Conservation (phyloP, 2,888 invertebrate genomes). For the Tolmerus cingulatus region DNA sequence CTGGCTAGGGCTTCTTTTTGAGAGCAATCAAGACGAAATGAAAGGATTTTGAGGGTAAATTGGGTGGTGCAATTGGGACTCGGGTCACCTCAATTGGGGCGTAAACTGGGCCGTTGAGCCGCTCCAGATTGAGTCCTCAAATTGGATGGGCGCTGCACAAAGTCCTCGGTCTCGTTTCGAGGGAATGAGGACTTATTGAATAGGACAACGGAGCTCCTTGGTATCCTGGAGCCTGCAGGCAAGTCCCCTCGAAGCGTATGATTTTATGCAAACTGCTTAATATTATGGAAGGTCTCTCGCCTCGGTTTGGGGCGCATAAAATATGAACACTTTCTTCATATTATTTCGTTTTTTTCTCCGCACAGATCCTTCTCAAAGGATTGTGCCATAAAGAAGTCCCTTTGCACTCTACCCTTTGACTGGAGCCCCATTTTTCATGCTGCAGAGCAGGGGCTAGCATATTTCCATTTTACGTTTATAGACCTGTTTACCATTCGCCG, state of each 20-base stretch:
- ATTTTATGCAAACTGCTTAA: constrained; percentile 35
- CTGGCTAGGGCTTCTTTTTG: background rate
- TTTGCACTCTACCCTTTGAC: constrained; percentile 22
- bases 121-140: background rate
- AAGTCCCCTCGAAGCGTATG: background rate
- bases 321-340: constrained; percentile 27
- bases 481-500: constrained; percentile 8
- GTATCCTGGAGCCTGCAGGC: background rate
- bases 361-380: background rate
- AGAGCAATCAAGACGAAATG: constrained; percentile 11
- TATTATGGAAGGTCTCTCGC: background rate
- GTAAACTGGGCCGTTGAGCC: constrained; percentile 8
- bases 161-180: background rate
- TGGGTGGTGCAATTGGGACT: background rate
- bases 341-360: background rate
- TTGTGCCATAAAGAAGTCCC: constrained; percentile 14
- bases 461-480: constrained; percentile 33
- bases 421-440: background rate
- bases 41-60: constrained; percentile 32
- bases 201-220: background rate
- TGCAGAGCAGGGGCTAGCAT: background rate
- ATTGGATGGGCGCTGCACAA: constrained; percentile 17
- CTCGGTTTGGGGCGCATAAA: background rate
- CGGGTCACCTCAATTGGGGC: constrained; percentile 3
- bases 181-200: constrained; percentile 3